Conservation (phyloP, 2,888 invertebrate genomes). For the Pomacea canaliculata region DNA sequence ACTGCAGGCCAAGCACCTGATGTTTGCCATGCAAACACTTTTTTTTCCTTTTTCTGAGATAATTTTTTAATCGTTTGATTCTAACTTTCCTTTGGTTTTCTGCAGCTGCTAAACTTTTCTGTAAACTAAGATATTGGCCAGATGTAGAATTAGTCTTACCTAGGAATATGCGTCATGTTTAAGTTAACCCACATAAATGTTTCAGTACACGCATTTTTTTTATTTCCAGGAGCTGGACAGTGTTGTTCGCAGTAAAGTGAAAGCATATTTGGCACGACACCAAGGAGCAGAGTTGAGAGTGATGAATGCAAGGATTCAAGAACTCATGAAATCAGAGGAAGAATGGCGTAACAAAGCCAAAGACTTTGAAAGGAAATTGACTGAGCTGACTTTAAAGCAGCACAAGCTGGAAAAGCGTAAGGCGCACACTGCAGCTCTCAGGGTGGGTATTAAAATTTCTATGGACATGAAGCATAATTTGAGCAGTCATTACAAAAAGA, state of each 20-base stretch:
- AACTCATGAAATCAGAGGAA: conserved; percentile 48
- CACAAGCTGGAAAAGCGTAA: conserved; percentile 58
- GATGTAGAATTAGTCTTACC: no score
- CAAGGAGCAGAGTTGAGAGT: conserved; percentile 38
- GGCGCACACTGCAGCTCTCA: conserved; percentile 53
- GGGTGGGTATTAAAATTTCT: conserved; percentile 39
- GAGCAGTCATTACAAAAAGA: no score
- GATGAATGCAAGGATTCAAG: conserved; percentile 44
- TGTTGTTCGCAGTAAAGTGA: conserved; percentile 42
- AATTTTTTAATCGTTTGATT: no score
- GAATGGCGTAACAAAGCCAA: conserved; percentile 52
- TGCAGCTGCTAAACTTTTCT: no score
- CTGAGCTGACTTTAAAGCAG: conserved; percentile 53
- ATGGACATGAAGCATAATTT: no score
- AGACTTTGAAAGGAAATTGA: conserved; percentile 53
- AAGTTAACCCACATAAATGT: neutral
- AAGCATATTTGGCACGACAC: conserved; percentile 39
- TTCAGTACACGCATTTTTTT: neutral
- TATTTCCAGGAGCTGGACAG: conserved; percentile 45
- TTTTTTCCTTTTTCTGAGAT: no score
- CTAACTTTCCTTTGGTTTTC: no score
- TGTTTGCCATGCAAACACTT: no score
- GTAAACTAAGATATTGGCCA: no score
- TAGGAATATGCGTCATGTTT: neutral
- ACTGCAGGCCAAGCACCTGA: no score